Base-by-base conservation (phyloP, 2,888 invertebrate genomes). In the Xestia rhomboidea region DNA sequence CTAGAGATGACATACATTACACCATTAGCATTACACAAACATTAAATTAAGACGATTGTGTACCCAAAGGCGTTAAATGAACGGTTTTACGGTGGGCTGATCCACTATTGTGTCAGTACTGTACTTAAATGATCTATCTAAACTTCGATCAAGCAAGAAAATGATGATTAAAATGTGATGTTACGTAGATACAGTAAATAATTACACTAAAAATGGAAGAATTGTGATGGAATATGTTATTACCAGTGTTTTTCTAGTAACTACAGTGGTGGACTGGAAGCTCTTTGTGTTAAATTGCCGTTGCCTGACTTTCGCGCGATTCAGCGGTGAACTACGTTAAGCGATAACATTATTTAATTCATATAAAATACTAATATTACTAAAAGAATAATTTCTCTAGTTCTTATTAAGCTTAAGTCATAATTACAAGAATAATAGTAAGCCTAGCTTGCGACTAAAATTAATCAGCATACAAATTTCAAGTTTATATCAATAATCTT, bases 201-300 rank as follows among this genome's bases (percentile, higher is more conserved):
- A n/a, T 24, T 54, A 44, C 18, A 54, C 15, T 49, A 68, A 27
- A 49, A 54, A 49, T 74, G 68, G 78, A 79, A 78, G 78, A 72
- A n/a, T 27, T 51, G 3, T 49, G 1, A 66, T 30, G 79, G 68
- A 68, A 64, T 54, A 68, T n/a, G 15, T 57, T 13, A n/a, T 41
- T n/a, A 30, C 4, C 6, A 27, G 5, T 46, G 15, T 30, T 49
- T 44, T 10, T 73, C 27, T 68, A 71, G 44, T 30, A 79, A 49
- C 54, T 76, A 71, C 41, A 41, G 15, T 49, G 30, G 24, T 24
- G 24, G 4, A 27, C 15, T 69, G 80, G 81, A 81, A 81, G 76
- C 68, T 64, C 76, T 68, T 41, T 80, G 75, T 75, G 21, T 44
- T 7, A 18, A 15, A 51, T 44, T 49, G 73, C 30, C 8, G 27